These are phyloP conservation scores for Caenorhabditis wallacei DNA, from an alignment of 2,888 invertebrate species.

Conservation along the genomic window DNA sequence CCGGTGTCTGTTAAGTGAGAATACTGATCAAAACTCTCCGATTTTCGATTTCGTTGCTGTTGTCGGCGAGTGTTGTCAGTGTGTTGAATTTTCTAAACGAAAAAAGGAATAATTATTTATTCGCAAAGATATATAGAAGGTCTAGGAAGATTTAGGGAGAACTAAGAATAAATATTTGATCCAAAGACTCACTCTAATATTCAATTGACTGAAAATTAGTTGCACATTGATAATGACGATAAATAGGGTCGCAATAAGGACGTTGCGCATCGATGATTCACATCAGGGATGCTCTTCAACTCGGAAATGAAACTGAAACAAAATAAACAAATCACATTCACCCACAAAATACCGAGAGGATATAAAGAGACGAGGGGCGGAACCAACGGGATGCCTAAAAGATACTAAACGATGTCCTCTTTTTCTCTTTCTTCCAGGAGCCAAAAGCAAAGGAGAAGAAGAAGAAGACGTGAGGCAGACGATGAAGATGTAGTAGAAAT, in stretches of 20 bases:
- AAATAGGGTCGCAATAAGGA: constrained; percentile 44
- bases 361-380: constrained; percentile 25
- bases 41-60: constrained; percentile 58
- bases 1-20: constrained; percentile 47
- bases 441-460: constrained; percentile 1
- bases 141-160: too few relatives aligned
- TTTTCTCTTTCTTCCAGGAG: constrained; percentile 36
- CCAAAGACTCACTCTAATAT: constrained; percentile 32
- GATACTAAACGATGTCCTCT: constrained; percentile 63
- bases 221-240: constrained; percentile 32
- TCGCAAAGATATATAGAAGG: too few relatives aligned
- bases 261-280: constrained; percentile 61
- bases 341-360: constrained; percentile 21
- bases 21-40: constrained; percentile 48
- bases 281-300: constrained; percentile 49
- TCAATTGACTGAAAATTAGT: constrained; percentile 32
- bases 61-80: constrained; percentile 57
- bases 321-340: constrained; percentile 31
- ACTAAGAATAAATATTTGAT: not conserved
- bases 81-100: constrained; percentile 39
- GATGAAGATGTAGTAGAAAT: constrained; percentile 59
- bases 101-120: not conserved
- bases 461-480: constrained; percentile 26
- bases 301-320: constrained; percentile 19
- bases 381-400: constrained; percentile 35